Evolutionary conservation across 2,888 invertebrate genomes (phyloP).

Genomic region (Thysanoteuthis rhombus): DNA sequence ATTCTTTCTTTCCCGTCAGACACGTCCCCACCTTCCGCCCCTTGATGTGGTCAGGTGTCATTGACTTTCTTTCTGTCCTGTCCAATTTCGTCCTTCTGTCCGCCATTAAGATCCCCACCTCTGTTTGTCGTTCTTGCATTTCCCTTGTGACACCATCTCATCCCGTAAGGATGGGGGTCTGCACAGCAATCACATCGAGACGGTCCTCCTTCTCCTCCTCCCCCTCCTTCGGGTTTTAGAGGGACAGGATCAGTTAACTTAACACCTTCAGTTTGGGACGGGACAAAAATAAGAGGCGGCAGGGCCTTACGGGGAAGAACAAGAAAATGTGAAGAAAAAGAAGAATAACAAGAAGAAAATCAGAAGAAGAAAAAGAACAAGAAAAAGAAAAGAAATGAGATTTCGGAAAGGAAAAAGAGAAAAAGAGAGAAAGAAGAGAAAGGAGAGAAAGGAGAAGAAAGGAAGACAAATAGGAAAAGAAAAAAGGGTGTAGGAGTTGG

Average conservation of each 20-base stretch:
- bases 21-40: neutral
- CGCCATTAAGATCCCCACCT: neutral
- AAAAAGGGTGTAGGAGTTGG: neutral
- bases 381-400: neutral
- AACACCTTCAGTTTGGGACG: neutral
- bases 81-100: neutral
- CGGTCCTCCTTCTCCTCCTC: too few relatives aligned
- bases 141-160: neutral
- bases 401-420: neutral
- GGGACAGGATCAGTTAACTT: neutral
- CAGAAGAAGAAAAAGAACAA: neutral
- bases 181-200: neutral
- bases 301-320: neutral
- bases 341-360: neutral
- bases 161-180: neutral
- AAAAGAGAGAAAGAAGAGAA: neutral
- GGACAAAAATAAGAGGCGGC: neutral
- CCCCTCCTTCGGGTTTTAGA: too few relatives aligned
- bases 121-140: too few relatives aligned
- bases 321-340: neutral
- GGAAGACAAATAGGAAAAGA: neutral
- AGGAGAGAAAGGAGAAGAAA: neutral
- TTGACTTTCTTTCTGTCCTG: neutral
- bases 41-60: constrained; percentile 12
- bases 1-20: neutral